Percentiles rank a stretch among this genome's conserved stretches.
Conservation (phyloP, 2,888 invertebrate genomes). For the Drosophila recens region DNA sequence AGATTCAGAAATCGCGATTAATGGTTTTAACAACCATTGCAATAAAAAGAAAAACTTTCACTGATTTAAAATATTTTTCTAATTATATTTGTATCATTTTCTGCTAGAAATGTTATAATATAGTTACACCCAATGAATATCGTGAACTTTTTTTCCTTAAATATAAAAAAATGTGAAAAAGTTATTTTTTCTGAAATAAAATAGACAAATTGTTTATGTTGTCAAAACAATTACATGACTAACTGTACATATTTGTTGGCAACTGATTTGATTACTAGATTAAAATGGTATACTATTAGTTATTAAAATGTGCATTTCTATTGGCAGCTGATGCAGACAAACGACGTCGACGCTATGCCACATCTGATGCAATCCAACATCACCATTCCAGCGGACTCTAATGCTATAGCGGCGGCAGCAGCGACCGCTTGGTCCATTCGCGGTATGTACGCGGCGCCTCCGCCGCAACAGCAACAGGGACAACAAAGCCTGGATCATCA, state of each 20-base stretch:
- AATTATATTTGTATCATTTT: no score
- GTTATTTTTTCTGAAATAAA: neutral
- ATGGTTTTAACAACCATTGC: no score
- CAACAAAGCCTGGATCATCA: slow-evolving; percentile 69
- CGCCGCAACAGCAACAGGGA: slow-evolving; percentile 51
- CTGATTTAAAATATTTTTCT: no score
- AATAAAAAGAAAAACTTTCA: no score
- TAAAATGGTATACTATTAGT: no score
- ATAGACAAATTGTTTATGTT: no score
- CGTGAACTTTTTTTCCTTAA: no score
- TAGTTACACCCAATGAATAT: no score
- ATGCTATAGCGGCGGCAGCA: slow-evolving; percentile 71
- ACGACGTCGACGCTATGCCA: slow-evolving; percentile 83
- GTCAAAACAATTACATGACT: neutral
- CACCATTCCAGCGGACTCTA: slow-evolving; percentile 84
- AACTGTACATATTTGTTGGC: neutral
- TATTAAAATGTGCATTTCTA: neutral
- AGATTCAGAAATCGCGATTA: no score
- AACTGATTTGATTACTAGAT: neutral
- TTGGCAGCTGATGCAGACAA: slow-evolving; percentile 78
- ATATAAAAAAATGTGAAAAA: no score
- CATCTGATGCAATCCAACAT: slow-evolving; percentile 84
- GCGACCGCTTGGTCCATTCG: slow-evolving; percentile 79
- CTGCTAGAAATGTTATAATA: no score
- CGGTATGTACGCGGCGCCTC: slow-evolving; percentile 58